Evolutionary conservation across 2,888 invertebrate species (phyloP).

Genomic region (Drosophila tripunctata): DNA sequence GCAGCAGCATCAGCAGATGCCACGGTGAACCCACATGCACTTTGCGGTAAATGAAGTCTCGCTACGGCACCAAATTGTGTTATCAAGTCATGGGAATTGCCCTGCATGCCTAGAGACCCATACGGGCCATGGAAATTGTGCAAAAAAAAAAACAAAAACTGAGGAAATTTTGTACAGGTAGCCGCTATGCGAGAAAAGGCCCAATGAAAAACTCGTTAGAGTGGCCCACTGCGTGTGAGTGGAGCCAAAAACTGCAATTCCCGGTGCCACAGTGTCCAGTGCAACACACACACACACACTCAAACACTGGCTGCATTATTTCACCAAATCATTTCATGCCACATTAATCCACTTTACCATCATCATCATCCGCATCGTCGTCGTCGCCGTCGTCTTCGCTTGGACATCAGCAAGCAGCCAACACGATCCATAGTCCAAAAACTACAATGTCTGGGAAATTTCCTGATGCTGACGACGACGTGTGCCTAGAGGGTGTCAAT

Average conservation of each 20-base stretch:
- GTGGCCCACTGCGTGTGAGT: conserved; percentile 71
- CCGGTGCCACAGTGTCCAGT: conserved; percentile 39
- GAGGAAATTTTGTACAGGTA: conserved; percentile 63
- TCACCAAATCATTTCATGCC: conserved; percentile 63
- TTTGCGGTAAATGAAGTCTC: conserved; percentile 73
- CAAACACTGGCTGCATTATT: conserved; percentile 53
- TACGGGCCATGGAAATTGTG: conserved; percentile 64
- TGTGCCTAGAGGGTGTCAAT: conserved; percentile 82
- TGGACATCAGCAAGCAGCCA: conserved; percentile 54
- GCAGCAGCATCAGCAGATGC: conserved; percentile 39
- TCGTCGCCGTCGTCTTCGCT: conserved; percentile 44
- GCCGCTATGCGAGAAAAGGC: conserved; percentile 50
- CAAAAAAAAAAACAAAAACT: conserved; percentile 52
- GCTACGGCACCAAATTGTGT: conserved; percentile 68
- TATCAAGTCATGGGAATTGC: conserved; percentile 78
- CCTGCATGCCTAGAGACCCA: conserved; percentile 64
- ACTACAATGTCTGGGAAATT: conserved; percentile 66
- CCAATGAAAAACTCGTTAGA: conserved; percentile 73
- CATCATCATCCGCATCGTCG: conserved; percentile 49
- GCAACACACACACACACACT: conserved; percentile 20
- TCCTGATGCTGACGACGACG: conserved; percentile 63
- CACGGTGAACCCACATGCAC: conserved; percentile 75
- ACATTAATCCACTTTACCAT: conserved; percentile 64
- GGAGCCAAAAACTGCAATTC: conserved; percentile 21
- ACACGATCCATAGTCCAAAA: conserved; percentile 46